Evolutionary conservation across 2,797 vertebrate genomes (phyloP).

Genomic region (Anabacerthia variegaticeps): DNA sequence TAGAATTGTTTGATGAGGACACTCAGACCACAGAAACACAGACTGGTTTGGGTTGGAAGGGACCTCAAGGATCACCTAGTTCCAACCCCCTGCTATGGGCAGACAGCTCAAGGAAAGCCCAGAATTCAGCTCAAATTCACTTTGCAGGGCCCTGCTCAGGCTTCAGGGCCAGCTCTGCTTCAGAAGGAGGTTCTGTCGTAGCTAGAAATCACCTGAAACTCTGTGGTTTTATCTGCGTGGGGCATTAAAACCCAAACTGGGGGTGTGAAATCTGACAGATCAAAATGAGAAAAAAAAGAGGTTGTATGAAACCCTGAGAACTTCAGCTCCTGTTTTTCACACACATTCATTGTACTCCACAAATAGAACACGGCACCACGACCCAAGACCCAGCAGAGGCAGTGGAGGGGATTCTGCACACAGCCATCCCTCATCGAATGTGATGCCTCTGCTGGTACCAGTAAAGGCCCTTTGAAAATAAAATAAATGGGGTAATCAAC

Average conservation of each 20-base stretch:
- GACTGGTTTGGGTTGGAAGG: neutral
- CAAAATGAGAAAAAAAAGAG: neutral
- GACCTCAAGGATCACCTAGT: no score
- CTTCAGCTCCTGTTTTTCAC: conserved; percentile 18
- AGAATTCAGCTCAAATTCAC: neutral
- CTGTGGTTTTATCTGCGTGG: conserved; percentile 28
- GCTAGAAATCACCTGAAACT: conserved; percentile 39
- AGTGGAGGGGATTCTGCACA: neutral
- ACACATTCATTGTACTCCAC: neutral
- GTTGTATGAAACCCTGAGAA: conserved; percentile 33
- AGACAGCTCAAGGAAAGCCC: neutral
- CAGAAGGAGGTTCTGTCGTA: neutral
- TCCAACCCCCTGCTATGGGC: neutral
- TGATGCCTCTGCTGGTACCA: neutral
- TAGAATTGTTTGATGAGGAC: neutral
- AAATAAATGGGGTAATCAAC: rapidly evolving
- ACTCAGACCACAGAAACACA: neutral
- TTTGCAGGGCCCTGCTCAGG: neutral
- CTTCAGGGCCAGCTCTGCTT: neutral
- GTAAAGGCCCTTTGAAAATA: rapidly evolving
- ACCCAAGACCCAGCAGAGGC: rapidly evolving
- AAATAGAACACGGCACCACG: neutral
- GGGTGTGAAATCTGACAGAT: conserved; percentile 56
- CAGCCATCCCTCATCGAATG: rapidly evolving
- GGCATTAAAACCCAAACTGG: conserved; percentile 4